A percentile compares a stretch with the other conserved stretches of the same genome.
These are phyloP conservation scores for Hippoglossus hippoglossus DNA, from an alignment of 2,797 vertebrate species.

Conservation along the genomic window DNA sequence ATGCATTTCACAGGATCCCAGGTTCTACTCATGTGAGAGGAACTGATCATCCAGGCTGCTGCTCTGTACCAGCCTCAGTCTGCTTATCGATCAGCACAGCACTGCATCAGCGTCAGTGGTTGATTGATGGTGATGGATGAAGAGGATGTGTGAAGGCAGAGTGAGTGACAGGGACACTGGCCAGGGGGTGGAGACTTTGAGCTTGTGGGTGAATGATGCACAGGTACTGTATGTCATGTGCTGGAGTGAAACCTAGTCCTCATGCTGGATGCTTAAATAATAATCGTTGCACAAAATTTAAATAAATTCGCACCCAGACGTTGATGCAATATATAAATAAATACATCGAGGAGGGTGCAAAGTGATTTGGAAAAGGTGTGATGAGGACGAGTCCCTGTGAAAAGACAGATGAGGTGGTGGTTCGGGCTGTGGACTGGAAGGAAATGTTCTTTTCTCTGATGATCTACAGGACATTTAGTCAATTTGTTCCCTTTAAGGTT, in stretches of 20 bases:
- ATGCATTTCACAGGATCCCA: conserved; percentile 3
- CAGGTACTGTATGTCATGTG: not conserved
- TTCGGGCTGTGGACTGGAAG: conserved; percentile 46
- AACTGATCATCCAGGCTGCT: conserved; percentile 41
- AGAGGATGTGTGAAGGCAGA: conserved; percentile 43
- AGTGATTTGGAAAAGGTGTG: conserved; percentile 49
- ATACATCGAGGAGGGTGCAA: conserved; percentile 15
- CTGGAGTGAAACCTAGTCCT: not conserved
- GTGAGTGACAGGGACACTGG: conserved; percentile 32
- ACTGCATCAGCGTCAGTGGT: conserved; percentile 36
- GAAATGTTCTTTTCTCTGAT: conserved; percentile 61
- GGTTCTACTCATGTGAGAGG: conserved; percentile 42
- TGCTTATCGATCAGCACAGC: conserved; percentile 43
- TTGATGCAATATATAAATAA: conserved; percentile 23
- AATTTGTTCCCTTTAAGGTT: conserved; percentile 57
- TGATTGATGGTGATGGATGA: conserved; percentile 41
- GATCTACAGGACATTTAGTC: conserved; percentile 38
- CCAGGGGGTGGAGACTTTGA: conserved; percentile 16
- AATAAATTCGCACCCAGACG: conserved; percentile 15
- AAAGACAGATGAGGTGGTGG: conserved; percentile 43
- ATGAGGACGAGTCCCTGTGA: conserved; percentile 40
- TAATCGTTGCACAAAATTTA: not conserved
- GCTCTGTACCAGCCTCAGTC: conserved; percentile 8
- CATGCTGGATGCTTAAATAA: not conserved
- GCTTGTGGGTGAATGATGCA: conserved; percentile 6